Percentiles rank a stretch among this genome's conserved stretches.
Conservation (phyloP, 2,797 vertebrate genomes). For the Synaphobranchus kaupii region DNA sequence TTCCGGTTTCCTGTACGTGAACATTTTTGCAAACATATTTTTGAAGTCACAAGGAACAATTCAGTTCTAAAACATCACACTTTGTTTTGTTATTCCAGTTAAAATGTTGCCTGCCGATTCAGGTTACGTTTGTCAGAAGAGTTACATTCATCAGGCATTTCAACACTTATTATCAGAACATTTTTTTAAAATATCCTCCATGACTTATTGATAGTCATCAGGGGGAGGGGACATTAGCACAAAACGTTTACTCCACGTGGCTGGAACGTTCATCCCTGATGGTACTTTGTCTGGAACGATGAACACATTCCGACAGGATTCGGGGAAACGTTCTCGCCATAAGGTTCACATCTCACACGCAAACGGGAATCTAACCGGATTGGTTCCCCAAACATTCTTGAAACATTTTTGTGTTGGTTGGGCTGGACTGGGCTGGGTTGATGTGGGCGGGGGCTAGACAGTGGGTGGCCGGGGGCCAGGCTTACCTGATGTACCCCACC, state of each 20-base stretch:
- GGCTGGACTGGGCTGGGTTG: not conserved
- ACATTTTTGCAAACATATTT: not conserved
- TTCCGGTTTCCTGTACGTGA: not conserved
- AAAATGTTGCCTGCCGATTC: too few species aligned
- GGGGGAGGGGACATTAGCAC: not conserved
- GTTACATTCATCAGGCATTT: too few species aligned
- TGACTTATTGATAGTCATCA: not conserved
- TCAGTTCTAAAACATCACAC: not conserved
- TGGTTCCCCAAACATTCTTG: too few species aligned
- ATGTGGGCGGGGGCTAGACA: not conserved
- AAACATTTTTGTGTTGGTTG: too few species aligned
- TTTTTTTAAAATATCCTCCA: not conserved
- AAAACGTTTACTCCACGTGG: not conserved
- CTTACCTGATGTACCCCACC: constrained; percentile 89
- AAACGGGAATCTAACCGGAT: too few species aligned
- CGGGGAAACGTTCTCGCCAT: too few species aligned
- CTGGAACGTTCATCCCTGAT: not conserved
- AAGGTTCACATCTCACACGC: too few species aligned
- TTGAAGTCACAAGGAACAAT: not conserved
- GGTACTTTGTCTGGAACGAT: not conserved
- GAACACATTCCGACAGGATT: not conserved
- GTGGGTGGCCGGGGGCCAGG: not conserved
- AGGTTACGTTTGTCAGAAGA: too few species aligned
- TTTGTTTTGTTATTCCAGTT: not conserved
- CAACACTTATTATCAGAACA: not conserved